Percentiles rank a stretch among this genome's conserved stretches.
Evolutionary conservation across 1,140 invertebrate species (phyloP).

Genomic region (Phymorhynchus buccinoides): DNA sequence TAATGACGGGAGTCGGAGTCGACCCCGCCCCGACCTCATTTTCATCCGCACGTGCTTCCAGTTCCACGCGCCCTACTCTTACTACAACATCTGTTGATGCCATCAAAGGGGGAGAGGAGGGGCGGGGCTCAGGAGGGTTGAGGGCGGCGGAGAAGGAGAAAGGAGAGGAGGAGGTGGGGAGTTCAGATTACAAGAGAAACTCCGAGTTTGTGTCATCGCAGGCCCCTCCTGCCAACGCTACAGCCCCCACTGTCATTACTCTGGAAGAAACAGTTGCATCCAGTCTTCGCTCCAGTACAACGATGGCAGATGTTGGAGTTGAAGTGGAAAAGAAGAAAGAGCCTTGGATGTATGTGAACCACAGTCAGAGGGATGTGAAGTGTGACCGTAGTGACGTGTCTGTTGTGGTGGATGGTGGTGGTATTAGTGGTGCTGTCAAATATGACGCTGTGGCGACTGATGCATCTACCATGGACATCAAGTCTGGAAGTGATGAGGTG

Average conservation of each 20-base stretch:
- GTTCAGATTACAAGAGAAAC: not conserved
- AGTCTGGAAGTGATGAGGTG: not conserved
- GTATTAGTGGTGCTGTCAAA: no score
- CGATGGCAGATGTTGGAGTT: not conserved
- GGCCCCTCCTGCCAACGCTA: not conserved
- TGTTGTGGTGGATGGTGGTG: no score
- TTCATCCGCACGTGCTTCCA: not conserved
- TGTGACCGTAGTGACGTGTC: not conserved
- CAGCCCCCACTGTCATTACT: not conserved
- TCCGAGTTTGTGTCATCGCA: not conserved
- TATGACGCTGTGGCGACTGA: not conserved
- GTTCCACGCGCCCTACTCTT: no score
- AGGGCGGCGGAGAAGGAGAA: not conserved
- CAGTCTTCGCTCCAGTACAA: not conserved
- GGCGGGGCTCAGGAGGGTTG: not conserved
- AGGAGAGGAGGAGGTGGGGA: not conserved
- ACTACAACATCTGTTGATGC: slow-evolving; percentile 27
- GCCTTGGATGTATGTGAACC: not conserved
- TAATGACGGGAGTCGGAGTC: not conserved
- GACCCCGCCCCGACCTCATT: not conserved
- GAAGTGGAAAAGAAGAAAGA: not conserved
- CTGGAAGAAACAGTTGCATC: not conserved
- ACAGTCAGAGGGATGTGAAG: not conserved
- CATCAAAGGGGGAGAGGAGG: slow-evolving; percentile 15
- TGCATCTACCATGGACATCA: not conserved